Percentiles rank a stretch among this genome's conserved stretches.
Conservation (phyloP, 2,888 invertebrate genomes). For the Digitonthophagus gazella region DNA sequence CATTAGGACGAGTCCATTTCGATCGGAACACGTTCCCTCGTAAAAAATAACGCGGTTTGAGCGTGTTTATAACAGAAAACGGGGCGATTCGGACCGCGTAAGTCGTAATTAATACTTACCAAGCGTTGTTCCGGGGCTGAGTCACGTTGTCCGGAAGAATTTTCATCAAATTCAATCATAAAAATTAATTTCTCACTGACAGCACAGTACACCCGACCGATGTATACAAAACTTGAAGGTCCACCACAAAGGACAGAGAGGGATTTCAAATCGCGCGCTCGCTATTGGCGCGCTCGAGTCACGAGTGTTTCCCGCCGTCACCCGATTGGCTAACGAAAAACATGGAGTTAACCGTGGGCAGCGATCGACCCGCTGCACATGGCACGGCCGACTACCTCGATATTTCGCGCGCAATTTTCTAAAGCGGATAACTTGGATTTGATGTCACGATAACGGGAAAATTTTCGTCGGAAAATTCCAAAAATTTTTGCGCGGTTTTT, state of each 20-base stretch:
- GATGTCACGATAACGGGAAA: slow-evolving; percentile 28
- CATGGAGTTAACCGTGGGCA: slow-evolving; percentile 29
- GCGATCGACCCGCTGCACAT: slow-evolving; percentile 39
- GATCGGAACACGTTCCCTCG: slow-evolving; percentile 20
- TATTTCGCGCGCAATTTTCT: slow-evolving; percentile 42
- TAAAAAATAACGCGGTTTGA: slow-evolving; percentile 29
- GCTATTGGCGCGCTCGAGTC: slow-evolving; percentile 46
- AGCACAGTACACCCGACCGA: slow-evolving; percentile 52
- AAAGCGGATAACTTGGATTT: slow-evolving; percentile 28
- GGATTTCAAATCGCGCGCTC: slow-evolving; percentile 51
- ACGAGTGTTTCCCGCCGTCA: slow-evolving; percentile 49
- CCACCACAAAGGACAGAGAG: slow-evolving; percentile 48
- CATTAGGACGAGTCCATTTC: slow-evolving; percentile 49
- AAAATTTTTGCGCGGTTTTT: slow-evolving; percentile 33
- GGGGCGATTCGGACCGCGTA: slow-evolving; percentile 35
- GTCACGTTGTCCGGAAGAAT: slow-evolving; percentile 65
- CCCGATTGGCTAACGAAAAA: slow-evolving; percentile 42
- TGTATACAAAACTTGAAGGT: slow-evolving; percentile 52
- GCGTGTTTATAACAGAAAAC: slow-evolving; percentile 46
- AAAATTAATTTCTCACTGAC: slow-evolving; percentile 49
- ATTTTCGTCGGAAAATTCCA: slow-evolving; percentile 32
- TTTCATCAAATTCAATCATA: slow-evolving; percentile 71
- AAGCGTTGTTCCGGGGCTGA: slow-evolving; percentile 65
- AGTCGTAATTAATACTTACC: slow-evolving; percentile 57
- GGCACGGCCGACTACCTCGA: slow-evolving; percentile 35